Evolutionary conservation across 2,797 vertebrate genomes (phyloP), one percentile per base, ranked within the genome.

Genomic region (Pangasius larnaudii): DNA sequence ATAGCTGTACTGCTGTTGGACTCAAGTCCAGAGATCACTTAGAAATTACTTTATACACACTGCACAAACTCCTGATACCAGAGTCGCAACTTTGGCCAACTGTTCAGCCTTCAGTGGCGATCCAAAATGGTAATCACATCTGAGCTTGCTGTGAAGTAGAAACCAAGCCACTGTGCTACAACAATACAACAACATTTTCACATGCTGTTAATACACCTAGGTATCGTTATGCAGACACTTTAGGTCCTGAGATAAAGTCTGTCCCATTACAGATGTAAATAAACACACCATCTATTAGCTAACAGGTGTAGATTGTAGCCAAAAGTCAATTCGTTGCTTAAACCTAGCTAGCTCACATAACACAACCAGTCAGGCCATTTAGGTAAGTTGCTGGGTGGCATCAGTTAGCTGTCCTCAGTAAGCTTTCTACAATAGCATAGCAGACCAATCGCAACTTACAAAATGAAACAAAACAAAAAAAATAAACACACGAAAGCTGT

Each of bases 21-120:
- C 56, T 86, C 90, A 91, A 92, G 90, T 89, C 91, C 79, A 92
- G 93, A 92, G 92, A 92, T 92, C 92, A 93, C 89, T 92, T 89
- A 91, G 84, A 88, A 89, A 93, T 91, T 86, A 89, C 81, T 79
- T 82, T 39, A 79, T 87, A 79, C 67, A 81, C 80, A 78, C 18
- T 75, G 22, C 82, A 77, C 63, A 53, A 56, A 81, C 56, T 42
- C 56, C 33, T 36, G 58, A 85, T 85, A 59, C 24, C 63, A 79
- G 79, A 59, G 11, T 46, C 27, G 11, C 56, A 83, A 51, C 61
- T 51, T 65, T 49, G 61, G 39, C 39, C 13, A 63, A 18, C 13
- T 42, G 24, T 22, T 63, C 24, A 79, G 80, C 36, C 33, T 27
- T 79, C 9, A 36, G 53, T 3, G 14, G 24, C 16, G 11, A 46